Conservation (phyloP, 1,140 invertebrate genomes). For the Drosophila pandora region DNA sequence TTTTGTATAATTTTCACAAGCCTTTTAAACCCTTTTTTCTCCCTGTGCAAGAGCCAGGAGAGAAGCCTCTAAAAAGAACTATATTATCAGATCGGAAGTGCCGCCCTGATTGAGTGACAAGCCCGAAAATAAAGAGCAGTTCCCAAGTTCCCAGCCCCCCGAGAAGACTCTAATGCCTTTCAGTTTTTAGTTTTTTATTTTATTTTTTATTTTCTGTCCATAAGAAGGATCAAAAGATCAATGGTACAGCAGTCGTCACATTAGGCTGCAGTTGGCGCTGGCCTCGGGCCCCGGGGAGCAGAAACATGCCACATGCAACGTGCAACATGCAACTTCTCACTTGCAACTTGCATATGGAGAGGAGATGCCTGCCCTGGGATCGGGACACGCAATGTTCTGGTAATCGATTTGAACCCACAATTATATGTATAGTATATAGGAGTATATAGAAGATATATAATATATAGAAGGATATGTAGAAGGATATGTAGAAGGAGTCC, state of each 20-base stretch:
- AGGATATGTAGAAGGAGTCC: not conserved
- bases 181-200: slow-evolving; percentile 5
- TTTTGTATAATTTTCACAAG: not conserved
- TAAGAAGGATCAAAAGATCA: slow-evolving; percentile 40
- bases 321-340: slow-evolving; percentile 24
- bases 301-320: slow-evolving; percentile 58
- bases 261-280: slow-evolving; percentile 66
- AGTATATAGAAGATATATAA: not conserved
- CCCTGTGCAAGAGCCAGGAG: not conserved
- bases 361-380: slow-evolving; percentile 12
- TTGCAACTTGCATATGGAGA: slow-evolving; percentile 11
- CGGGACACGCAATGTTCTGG: slow-evolving; percentile 57
- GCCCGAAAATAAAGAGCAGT: slow-evolving; percentile 6
- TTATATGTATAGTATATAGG: slow-evolving; percentile 44
- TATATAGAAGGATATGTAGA: not conserved
- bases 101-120: slow-evolving; percentile 66
- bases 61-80: not conserved
- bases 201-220: not conserved
- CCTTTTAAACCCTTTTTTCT: not conserved
- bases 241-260: slow-evolving; percentile 71
- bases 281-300: slow-evolving; percentile 48
- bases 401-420: slow-evolving; percentile 78
- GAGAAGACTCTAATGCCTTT: slow-evolving; percentile 18
- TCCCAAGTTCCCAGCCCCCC: not conserved
- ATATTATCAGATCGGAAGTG: slow-evolving; percentile 47